Evolutionary conservation across 92 coral and sea anemone species (phyloP), one percentile per base, ranked within the genome.

Genomic region (Epizoanthus stellaris): DNA sequence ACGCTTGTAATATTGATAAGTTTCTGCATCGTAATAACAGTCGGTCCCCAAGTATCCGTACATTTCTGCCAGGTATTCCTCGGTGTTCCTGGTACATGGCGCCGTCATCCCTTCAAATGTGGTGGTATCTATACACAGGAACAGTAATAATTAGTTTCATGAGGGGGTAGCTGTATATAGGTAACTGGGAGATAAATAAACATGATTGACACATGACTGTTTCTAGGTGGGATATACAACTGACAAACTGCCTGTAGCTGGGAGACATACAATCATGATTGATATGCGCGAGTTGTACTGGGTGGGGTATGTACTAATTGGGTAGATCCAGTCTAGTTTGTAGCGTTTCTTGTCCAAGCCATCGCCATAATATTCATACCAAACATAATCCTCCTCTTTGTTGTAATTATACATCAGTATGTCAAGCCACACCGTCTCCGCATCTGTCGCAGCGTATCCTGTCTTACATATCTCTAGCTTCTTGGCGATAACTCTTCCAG

Each of bases 291-390:
- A 3, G 15, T 53, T 13, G 15, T 12, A 57, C 19, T 57, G 62
- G 62, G 15, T 12, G 62, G 15, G 15, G 4, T 73, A 73, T 61
- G 0, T 11, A 87, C 90, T 80, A 16, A 87, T 53, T 6, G 90
- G 90, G 49, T 79, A 87, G 17, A 87, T 81, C 90, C 90, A 87
- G 9, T 87, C 81, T 5, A 39, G 16, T 34, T 80, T 80, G 86
- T 80, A 87, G 10, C 90, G 90, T 60, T 80, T 79, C 63, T 87
- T 87, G 17, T 87, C 90, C 81, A 87, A 49, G n/a, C 85, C 85
- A 70, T 34, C 54, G 19, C 25, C 73, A 62, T 47, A 79, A 34
- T 69, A 87, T 43, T 70, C 74, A 2, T 47, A 25, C 90, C 76
- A 65, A 39, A 69, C 49, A 20, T 59, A 71, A 16, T 60, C 73